Base-by-base conservation (phyloP, 2,797 vertebrate genomes). In the Schizopygopsis pylzovi region DNA sequence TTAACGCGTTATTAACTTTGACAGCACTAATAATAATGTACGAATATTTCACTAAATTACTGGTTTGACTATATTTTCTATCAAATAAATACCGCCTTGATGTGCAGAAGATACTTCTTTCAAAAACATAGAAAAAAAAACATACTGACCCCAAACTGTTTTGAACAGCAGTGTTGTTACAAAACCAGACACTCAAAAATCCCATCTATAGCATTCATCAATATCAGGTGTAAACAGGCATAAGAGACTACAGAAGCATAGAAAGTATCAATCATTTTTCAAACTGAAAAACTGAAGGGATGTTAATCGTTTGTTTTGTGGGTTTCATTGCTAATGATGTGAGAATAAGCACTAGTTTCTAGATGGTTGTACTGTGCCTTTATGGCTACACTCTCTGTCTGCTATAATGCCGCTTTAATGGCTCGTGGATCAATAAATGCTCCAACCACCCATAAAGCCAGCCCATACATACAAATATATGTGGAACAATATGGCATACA, bases 361-460 rank as follows among this genome's bases (percentile, higher is more conserved):
- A 76, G 73, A 86, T 82, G 68, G 54, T 79, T 72, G 52, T 79
- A 83, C 49, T 54, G 47, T 47, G 81, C 72, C 67, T 82, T 87
- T 70, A 88, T 72, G 54, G 82, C 78, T 67, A 71, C 73, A 80
- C 70, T 54, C 61, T 72, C 47, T 77, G 79, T 59, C 67, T 83
- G 52, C 80, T 56, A 81, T 81, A 49, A 85, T 68, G 76, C 28
- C 10, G 18, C 77, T 83, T 76, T 86, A 87, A 88, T 84, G 83
- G 75, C 54, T 18, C 20, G 25, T 81, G 33, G 82, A 90, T 90
- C 89, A 49, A 88, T 90, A 88, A 41, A 33, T 49, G 18, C 59
- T 81, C 83, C 37, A 68, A 41, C 65, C 52, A 59, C 3, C 41
- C 33, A 67, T 45, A 20, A 49, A 56, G 67, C 54, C 67, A 45